Conservation (phyloP, 2,888 invertebrate species). For the Mesoligia furuncula region DNA sequence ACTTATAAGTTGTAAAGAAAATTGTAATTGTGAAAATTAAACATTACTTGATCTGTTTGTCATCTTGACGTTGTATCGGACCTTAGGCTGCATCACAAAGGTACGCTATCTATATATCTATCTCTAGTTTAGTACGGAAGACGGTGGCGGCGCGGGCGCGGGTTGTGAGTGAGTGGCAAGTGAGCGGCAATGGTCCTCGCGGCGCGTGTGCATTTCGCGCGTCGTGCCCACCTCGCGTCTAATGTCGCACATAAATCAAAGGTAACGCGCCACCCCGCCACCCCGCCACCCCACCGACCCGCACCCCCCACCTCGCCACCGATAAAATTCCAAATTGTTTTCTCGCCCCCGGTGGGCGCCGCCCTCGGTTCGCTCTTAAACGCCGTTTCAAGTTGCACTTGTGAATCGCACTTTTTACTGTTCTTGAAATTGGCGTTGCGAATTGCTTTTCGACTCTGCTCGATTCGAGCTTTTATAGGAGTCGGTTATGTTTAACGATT, state of each 20-base stretch:
- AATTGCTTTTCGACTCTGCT: constrained; percentile 86
- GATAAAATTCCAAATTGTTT: constrained; percentile 90
- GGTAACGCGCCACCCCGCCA: constrained; percentile 80
- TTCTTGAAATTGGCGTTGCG: constrained; percentile 88
- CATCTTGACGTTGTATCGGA: not conserved
- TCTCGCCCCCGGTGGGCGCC: constrained; percentile 89
- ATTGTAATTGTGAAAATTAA: not conserved
- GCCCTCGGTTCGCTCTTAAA: constrained; percentile 90
- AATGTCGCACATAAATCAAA: constrained; percentile 88
- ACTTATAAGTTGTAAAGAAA: not conserved
- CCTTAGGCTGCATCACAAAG: not conserved
- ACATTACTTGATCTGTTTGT: not conserved
- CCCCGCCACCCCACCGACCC: constrained; percentile 69
- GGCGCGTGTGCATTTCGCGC: constrained; percentile 84
- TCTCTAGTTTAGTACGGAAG: constrained; percentile 28
- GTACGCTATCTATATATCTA: too few relatives aligned
- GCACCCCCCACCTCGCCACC: constrained; percentile 80
- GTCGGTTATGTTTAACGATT: constrained; percentile 71
- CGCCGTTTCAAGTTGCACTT: constrained; percentile 90
- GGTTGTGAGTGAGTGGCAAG: constrained; percentile 69
- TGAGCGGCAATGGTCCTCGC: constrained; percentile 78
- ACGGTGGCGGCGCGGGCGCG: constrained; percentile 51
- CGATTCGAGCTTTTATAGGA: constrained; percentile 77
- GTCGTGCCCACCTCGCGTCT: constrained; percentile 81
- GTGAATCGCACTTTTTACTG: constrained; percentile 90